phyloP scores from a whole-genome alignment of 2,888 invertebrate genomes.

The Tachystola acroxantha region DNA sequence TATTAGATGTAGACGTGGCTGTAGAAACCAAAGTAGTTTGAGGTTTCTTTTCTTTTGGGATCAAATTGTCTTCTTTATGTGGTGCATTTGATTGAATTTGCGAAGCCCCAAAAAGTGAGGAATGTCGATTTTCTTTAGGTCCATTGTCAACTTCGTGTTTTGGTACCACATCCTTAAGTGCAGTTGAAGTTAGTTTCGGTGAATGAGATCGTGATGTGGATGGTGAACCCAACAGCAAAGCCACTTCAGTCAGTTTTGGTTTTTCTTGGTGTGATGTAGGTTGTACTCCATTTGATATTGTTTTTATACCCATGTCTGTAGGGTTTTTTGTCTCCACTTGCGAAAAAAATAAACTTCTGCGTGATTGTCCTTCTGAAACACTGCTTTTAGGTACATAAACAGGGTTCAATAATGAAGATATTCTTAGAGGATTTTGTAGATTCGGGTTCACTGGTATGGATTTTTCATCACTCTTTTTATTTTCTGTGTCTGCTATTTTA shows the following conservation, averaged over 20 bases:
- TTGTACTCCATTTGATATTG: not conserved
- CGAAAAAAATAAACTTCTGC: not conserved
- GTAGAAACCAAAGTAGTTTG: not conserved
- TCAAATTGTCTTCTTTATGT: not conserved
- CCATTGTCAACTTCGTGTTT: not conserved
- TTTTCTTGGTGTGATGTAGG: not conserved
- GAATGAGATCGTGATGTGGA: not conserved
- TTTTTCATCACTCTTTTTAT: slow-evolving; percentile 1
- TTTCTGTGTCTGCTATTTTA: not conserved
- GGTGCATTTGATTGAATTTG: not conserved
- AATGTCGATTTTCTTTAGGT: not conserved
- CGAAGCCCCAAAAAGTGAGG: not conserved
- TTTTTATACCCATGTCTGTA: not conserved
- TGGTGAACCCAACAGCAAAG: not conserved
- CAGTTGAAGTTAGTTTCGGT: not conserved
- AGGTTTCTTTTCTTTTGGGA: not conserved
- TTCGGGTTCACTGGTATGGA: slow-evolving; percentile 14
- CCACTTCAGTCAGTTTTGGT: too few relatives aligned
- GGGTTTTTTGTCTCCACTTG: not conserved
- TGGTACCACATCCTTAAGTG: not conserved
- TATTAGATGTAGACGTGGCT: not conserved
- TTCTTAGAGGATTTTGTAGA: slow-evolving; percentile 49
- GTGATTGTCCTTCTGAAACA: not conserved
- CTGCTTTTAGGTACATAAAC: slow-evolving; percentile 34
- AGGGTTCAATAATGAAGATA: slow-evolving; percentile 58